Conservation (phyloP, 1,140 invertebrate species). For the Conus ventricosus region DNA sequence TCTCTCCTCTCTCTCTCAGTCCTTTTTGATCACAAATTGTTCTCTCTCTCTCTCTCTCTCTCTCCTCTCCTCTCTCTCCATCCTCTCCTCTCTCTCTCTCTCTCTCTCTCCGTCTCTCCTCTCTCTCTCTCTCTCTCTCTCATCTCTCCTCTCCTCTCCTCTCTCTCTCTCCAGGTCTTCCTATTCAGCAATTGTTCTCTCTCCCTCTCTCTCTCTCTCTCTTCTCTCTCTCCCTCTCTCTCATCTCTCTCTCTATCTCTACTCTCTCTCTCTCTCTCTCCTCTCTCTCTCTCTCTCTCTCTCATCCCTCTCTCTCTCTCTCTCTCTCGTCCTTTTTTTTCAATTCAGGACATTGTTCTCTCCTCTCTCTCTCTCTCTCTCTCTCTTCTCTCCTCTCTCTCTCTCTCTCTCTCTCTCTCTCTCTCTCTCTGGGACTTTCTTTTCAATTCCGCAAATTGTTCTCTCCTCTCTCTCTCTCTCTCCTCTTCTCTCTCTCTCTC, state of each 20-base stretch:
- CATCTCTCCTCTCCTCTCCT: neutral
- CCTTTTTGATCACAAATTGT: neutral
- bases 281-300: neutral
- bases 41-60: neutral
- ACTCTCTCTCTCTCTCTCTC: too few relatives aligned
- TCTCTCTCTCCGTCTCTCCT: neutral
- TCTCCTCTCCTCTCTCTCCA: neutral
- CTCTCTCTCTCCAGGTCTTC: too few relatives aligned
- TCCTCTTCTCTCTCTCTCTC: neutral
- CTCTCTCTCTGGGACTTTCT: neutral
- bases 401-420: neutral
- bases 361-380: neutral
- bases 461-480: too few relatives aligned
- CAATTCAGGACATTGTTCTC: too few relatives aligned
- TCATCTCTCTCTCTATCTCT: neutral
- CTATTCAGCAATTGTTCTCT: too few relatives aligned
- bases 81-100: neutral
- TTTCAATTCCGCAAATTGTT: neutral
- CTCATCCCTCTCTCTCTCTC: neutral
- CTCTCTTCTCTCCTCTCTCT: constrained; percentile 12
- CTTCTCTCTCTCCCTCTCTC: neutral
- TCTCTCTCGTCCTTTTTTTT: neutral
- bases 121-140: neutral
- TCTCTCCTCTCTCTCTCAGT: neutral
- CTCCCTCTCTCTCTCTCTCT: constrained; percentile 8